These are phyloP conservation scores for Diadema setosum DNA, from an alignment of 35 echinoderm and acorn worm genomes.

Conservation along the genomic window DNA sequence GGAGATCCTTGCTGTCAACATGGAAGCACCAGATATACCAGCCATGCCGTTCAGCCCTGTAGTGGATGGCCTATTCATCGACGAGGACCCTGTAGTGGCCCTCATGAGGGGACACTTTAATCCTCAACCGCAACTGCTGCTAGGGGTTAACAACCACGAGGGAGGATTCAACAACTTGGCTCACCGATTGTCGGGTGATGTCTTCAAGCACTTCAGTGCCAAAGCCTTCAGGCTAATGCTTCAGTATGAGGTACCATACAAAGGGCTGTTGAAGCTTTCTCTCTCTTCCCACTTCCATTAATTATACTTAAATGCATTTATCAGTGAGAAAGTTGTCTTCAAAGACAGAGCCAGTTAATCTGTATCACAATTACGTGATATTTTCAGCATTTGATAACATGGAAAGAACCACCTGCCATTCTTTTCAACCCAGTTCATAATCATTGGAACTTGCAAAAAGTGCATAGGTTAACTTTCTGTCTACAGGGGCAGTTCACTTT, in stretches of 20 bases:
- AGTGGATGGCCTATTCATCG: constrained; percentile 69
- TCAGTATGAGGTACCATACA: constrained; percentile 41
- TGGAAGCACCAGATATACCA: constrained; percentile 31
- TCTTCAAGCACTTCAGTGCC: constrained; percentile 30
- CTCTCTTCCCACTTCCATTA: too few relatives aligned
- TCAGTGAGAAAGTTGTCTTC: too few relatives aligned
- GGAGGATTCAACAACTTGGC: constrained; percentile 43
- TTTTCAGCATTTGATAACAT: too few relatives aligned
- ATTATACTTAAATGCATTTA: too few relatives aligned
- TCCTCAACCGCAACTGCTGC: constrained; percentile 48
- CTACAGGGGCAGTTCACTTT: too few relatives aligned
- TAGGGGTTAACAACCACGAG: constrained; percentile 87
- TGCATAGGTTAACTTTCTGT: too few relatives aligned
- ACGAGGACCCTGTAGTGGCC: constrained; percentile 51
- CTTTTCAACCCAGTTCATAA: too few relatives aligned
- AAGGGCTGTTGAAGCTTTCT: too few relatives aligned
- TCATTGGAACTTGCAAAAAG: too few relatives aligned
- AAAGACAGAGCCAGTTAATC: too few relatives aligned
- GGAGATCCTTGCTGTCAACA: constrained; percentile 43
- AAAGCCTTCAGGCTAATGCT: constrained; percentile 46
- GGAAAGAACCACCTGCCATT: too few relatives aligned
- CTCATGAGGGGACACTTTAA: neutral
- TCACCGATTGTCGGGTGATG: neutral
- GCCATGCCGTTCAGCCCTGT: constrained; percentile 68
- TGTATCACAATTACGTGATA: too few relatives aligned